A percentile compares a stretch with the other conserved stretches of the same genome.
phyloP scores from a whole-genome alignment of 1,140 invertebrate genomes.

The Tetraneura akinire region DNA sequence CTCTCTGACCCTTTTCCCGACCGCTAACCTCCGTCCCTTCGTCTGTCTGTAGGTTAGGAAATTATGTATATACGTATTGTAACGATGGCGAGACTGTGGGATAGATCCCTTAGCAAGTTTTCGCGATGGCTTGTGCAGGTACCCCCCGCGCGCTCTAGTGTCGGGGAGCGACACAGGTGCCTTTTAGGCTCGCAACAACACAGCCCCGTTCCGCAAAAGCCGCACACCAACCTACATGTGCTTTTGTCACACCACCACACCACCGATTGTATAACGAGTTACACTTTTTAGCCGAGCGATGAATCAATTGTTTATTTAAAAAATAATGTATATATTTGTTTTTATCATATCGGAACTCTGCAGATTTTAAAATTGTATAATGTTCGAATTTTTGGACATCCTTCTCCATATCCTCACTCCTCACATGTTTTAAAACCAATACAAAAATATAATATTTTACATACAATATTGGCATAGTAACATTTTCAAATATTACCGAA shows the following conservation, averaged over 20 bases:
- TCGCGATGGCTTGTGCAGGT: neutral
- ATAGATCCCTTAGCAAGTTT: neutral
- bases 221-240: too few species aligned
- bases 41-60: neutral
- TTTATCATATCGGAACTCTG: too few species aligned
- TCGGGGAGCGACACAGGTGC: conserved; percentile 32
- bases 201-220: neutral
- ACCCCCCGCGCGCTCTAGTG: too few species aligned
- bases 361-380: too few species aligned
- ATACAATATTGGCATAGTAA: too few species aligned
- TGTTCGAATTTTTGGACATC: too few species aligned
- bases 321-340: too few species aligned
- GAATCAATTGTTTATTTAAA: too few species aligned
- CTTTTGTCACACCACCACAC: neutral
- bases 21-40: conserved; percentile 6
- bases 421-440: too few species aligned
- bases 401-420: too few species aligned
- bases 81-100: neutral
- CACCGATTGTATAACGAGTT: conserved; percentile 3
- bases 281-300: conserved; percentile 13
- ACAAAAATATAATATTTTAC: too few species aligned
- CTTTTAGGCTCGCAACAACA: conserved; percentile 31
- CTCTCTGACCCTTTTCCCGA: conserved; percentile 23
- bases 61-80: neutral
- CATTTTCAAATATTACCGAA: too few species aligned